These are phyloP conservation scores for Arge pagana DNA, from an alignment of 2,888 invertebrate species.

Conservation along the genomic window DNA sequence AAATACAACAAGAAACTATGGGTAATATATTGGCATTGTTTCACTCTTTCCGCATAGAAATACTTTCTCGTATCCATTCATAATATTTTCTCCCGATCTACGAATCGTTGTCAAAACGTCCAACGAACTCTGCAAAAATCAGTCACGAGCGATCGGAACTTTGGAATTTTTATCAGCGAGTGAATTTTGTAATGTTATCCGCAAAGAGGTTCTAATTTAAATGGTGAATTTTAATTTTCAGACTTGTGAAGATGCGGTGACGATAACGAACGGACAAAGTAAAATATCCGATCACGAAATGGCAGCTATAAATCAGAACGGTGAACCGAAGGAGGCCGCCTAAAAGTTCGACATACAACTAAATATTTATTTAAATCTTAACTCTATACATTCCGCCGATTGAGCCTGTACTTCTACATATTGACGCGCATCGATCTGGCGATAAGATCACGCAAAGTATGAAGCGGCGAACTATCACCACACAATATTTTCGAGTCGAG, in stretches of 20 bases:
- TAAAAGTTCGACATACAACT: no score
- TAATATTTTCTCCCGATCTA: background rate
- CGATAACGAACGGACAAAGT: constrained; percentile 45
- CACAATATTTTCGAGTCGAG: no score
- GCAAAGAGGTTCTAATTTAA: background rate
- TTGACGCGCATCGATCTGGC: no score
- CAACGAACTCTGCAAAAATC: no score
- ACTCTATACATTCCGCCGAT: constrained; percentile 31
- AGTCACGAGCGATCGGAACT: no score
- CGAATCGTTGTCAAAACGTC: background rate
- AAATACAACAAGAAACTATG: constrained; percentile 91
- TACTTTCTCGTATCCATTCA: no score
- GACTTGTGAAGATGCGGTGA: constrained; percentile 55
- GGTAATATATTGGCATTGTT: constrained; percentile 63
- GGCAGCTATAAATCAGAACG: constrained; percentile 47
- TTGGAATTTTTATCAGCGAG: no score
- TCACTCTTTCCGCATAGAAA: background rate
- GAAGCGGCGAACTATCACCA: no score
- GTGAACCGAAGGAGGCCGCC: constrained; percentile 42
- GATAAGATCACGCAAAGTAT: no score
- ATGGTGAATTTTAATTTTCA: constrained; percentile 36
- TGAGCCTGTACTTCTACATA: constrained; percentile 37
- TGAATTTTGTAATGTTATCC: no score
- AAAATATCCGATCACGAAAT: constrained; percentile 50
- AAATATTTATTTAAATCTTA: constrained; percentile 39